Evolutionary conservation across 2,113 vertebrate species (phyloP), one percentile per base, ranked within the genome.

Genomic region (Pelusios castaneus): DNA sequence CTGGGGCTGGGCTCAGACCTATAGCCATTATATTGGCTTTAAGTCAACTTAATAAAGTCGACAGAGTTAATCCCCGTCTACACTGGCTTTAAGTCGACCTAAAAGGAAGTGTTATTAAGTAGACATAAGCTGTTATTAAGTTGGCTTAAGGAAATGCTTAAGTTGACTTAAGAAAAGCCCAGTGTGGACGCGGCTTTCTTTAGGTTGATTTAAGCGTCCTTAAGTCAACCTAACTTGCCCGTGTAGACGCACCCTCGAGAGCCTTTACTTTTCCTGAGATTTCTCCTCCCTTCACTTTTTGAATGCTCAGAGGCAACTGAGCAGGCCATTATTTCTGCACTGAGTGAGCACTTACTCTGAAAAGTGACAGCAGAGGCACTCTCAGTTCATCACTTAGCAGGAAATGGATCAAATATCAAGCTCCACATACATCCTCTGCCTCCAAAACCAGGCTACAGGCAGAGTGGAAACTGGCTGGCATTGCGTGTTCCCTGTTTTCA

Each of bases 341-440:
- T 52, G 84, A 45, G 75, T 51, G 16, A n/a, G 38, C 76, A 3
- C 0, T 0, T 38, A 4, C 4, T 14, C 25, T 27, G 47, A 70
- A 6, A 63, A 22, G 81, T 54, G 52, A 34, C 25, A 86, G 19
- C 29, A 91, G 52, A 52, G 85, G 73, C 13, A 55, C 43, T 5
- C 38, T 87, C 45, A 63, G 52, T 77, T 85, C 80, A 79, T 17
- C 70, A 4, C 2, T 75, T 51, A 45, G 76, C 1, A 87, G 58
- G 51, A 81, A 87, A 41, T 11, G 45, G 84, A 90, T 96, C 92
- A 96, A 95, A 93, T 47, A 96, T 94, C 93, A 95, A 96, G 56
- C 88, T 43, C 88, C 85, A 45, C 88, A 92, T 60, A 38, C 34
- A 67, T 52, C n/a, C 76, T 63, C 22, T 86, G 58, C 80, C 73